Base-by-base conservation (phyloP, 2,888 invertebrate species). In the Pristionchus exspectatus region DNA sequence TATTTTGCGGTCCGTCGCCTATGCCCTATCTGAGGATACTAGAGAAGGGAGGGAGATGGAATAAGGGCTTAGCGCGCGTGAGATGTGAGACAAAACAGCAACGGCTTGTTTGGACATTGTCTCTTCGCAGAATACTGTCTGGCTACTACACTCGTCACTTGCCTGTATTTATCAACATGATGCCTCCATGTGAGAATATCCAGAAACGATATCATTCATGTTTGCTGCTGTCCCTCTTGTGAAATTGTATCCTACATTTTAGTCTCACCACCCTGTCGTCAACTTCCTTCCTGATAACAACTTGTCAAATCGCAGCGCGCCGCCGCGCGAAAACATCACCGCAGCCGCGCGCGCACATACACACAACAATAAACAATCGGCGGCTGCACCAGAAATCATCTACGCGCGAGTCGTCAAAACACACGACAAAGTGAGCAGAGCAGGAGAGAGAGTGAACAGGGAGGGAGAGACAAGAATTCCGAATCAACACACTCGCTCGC, bases 371-470 rank as follows among this genome's bases (percentile, higher is more conserved):
- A 38, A 74, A 38, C 74, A 38, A 38, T 74, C 21, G 27, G 30
- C 69, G n/a, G 74, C 74, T 74, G 74, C 74, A 74, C 74, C 74
- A 74, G 74, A 74, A 74, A 74, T 74, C 74, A 74, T 74, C 72
- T 33, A 66, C 63, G 74, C 21, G 74, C 74, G 38, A 63, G 74
- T 72, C 69, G 69, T 72, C 74, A 74, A 74, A 74, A 38, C 74
- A 69, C 69, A 74, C 21, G 38, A 74, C 38, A 38, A 18, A 74
- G 74, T 69, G 69, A 69, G 69, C 30, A 69, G 69, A 30, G 69
- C 24, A 69, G 24, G 59, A 59, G 69, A 30, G 69, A 10, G 69
- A 69, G 66, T n/a, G n/a, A 33, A 59, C 69, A 50, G 44, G 44
- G 69, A 69, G 27, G n/a, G 74, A 74, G 38, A 74, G 69, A 38